Base-by-base conservation (phyloP, 2,113 vertebrate species). In the Bothrops jararaca region DNA sequence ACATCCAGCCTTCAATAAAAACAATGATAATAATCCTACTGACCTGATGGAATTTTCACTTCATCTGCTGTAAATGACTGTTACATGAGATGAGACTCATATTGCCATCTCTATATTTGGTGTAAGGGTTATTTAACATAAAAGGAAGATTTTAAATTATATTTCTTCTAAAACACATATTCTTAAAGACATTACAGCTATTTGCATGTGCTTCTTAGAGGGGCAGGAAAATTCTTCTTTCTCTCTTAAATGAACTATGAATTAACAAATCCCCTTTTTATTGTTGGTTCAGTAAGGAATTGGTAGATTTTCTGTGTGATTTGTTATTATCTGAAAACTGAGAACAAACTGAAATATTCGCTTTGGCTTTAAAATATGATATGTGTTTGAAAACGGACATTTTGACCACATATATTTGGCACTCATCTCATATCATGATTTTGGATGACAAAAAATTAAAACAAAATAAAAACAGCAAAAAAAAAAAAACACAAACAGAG, bases 341-440 rank as follows among this genome's bases (percentile, higher is more conserved):
- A 97, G 97, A 97, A 97, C 96, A 98, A 98, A 98, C 96, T 97
- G 95, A 98, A 98, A 98, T 97, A 96, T 96, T 95, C 98, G 53
- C 96, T 96, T 95, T 95, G 95, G 95, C 95, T 98, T 98, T 97
- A 97, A 97, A 96, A 96, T 97, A 88, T 97, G 97, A 97, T 98
- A 93, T 97, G 96, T 97, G 96, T 97, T 97, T 97, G 97, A 97
- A 97, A 98, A 98, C 98, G 97, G 96, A 97, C 97, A 97, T 97
- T 97, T 97, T 97, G 96, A 97, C 97, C 96, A 97, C 97, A 97
- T 69, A 34, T 69, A n/a, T 69, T 34, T 34, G 12, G n/a, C n/a
- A 34, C 64, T 29, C 64, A 74, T 20, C n/a, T 80, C n/a, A 80
- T 80, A 39, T 80, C 69, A 80, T 80, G 69, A 74, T 5, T 74